Evolutionary conservation across 2,888 invertebrate species (phyloP), one percentile per base, ranked within the genome.

Genomic region (Eupithecia vulgata): DNA sequence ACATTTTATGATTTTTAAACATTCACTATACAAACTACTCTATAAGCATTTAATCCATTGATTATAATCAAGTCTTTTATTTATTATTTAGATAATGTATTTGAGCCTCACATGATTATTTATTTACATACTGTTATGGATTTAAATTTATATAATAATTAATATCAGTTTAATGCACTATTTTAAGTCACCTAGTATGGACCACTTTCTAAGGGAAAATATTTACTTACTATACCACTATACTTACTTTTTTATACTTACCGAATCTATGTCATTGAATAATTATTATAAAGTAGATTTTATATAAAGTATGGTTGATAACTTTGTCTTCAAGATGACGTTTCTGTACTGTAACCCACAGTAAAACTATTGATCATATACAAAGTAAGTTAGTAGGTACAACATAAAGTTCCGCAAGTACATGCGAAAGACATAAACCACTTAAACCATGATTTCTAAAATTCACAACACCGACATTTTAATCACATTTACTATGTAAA

Each of bases 151-250:
- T 84, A 87, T 83, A 87, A 89, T 91, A 90, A 90, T 87, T 88
- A 73, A 74, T 87, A 88, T 85, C 81, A 86, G 84, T 91, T 92
- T 94, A 94, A 93, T 92, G 91, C 92, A 93, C 91, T 89, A 88
- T 89, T 88, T 93, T 94, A 94, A 94, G 92, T 94, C 93, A 93
- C 92, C 91, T 94, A 93, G 85, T 88, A 91, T 94, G 94, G 94
- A 94, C 94, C 94, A 91, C 94, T 85, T 89, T 91, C 93, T 93
- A 94, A 91, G 86, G 91, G 86, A 82, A 85, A 85, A 80, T 80
- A 73, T 79, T 76, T 78, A 76, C 75, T 78, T 76, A 78, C 5
- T 35, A 73, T 77, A 77, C 76, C 25, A n/a, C n/a, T n/a, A n/a
- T n/a, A n/a, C n/a, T n/a, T n/a, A n/a, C n/a, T n/a, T n/a, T n/a